Conservation (phyloP, 2,797 vertebrate species). For the Malurus leucopterus region DNA sequence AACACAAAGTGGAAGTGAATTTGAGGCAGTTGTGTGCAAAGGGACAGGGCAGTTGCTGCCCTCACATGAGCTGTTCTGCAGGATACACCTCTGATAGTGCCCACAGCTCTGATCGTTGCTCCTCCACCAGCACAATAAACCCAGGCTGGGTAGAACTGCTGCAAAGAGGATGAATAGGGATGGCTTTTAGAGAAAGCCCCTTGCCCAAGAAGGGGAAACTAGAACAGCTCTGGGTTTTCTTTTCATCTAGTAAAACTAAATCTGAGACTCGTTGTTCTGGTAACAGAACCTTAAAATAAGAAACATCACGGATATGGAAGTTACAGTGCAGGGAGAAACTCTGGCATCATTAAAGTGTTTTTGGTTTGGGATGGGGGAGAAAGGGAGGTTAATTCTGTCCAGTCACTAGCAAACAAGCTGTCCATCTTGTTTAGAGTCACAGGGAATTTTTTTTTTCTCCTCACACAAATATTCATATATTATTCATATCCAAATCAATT, state of each 20-base stretch:
- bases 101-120: rapidly evolving
- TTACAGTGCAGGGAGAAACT: background rate
- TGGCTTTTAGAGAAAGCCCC: background rate
- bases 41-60: background rate
- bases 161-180: rapidly evolving
- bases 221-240: background rate
- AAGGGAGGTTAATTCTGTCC: background rate
- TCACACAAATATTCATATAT: background rate
- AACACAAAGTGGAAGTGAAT: background rate
- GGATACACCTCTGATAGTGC: background rate
- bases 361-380: background rate
- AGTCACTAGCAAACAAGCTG: background rate
- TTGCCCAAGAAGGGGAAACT: background rate
- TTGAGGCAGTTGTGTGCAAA: background rate
- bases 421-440: background rate
- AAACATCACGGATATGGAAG: background rate
- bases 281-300: background rate
- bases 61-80: rapidly evolving
- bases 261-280: background rate
- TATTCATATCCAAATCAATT: background rate
- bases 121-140: background rate
- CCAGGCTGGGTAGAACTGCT: background rate
- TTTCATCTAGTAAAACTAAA: background rate
- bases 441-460: too few relatives aligned
- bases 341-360: background rate